Conservation (phyloP, 2,888 invertebrate genomes). For the Heliconius charithonia region DNA sequence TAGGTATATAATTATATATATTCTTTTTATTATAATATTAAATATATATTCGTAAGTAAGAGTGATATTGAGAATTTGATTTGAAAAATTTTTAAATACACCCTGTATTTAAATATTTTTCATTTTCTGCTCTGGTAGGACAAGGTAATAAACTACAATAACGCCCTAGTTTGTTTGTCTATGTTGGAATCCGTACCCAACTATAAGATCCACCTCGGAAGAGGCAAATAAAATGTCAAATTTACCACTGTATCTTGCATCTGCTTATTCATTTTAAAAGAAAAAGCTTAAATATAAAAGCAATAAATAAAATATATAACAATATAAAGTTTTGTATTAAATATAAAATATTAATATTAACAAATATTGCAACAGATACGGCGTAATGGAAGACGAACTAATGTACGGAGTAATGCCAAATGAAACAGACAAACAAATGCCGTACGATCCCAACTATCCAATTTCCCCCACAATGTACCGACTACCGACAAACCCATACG, state of each 20-base stretch:
- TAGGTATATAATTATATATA: constrained; percentile 54
- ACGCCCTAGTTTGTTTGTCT: no score
- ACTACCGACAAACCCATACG: constrained; percentile 78
- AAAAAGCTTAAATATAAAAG: neutral
- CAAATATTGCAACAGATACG: constrained; percentile 63
- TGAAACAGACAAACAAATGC: constrained; percentile 76
- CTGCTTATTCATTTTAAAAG: neutral
- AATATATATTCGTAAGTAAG: no score
- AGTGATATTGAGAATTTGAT: no score
- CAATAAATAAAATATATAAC: neutral
- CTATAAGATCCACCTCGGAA: no score
- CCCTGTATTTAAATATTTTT: no score
- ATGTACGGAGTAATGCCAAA: constrained; percentile 75
- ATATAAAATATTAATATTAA: neutral
- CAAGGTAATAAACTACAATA: no score
- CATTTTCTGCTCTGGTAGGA: no score
- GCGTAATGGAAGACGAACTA: constrained; percentile 76
- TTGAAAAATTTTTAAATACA: no score
- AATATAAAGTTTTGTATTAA: neutral
- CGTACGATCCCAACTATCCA: constrained; percentile 79
- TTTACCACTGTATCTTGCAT: no score
- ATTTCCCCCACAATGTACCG: constrained; percentile 80
- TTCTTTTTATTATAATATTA: neutral
- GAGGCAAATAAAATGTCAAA: no score
- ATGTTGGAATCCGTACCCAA: no score